Percentiles rank a stretch among this genome's conserved stretches.
These are phyloP conservation scores for Bombus waltoni DNA, from an alignment of 1,140 invertebrate genomes.

Conservation along the genomic window DNA sequence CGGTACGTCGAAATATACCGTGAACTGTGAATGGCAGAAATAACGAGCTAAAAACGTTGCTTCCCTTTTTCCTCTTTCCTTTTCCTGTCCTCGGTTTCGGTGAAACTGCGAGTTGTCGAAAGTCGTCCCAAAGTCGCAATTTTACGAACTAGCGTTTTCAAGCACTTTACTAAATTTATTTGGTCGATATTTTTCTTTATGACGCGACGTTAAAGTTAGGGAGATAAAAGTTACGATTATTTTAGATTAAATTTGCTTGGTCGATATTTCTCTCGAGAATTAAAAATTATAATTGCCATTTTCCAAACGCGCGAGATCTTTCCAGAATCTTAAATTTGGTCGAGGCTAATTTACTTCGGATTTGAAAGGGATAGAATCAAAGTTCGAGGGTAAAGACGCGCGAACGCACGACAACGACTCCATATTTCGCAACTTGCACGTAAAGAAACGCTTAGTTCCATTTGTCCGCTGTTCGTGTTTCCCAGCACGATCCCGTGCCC, in stretches of 20 bases:
- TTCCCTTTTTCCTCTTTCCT: not conserved
- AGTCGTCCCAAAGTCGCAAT: not conserved
- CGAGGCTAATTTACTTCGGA: no score
- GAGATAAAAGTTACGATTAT: no score
- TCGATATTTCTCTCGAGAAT: not conserved
- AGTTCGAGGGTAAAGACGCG: not conserved
- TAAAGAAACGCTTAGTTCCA: slow-evolving; percentile 17
- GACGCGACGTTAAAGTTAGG: not conserved
- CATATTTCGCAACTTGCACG: slow-evolving; percentile 30
- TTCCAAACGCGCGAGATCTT: no score
- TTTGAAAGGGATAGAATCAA: no score
- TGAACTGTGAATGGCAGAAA: not conserved
- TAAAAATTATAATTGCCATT: no score
- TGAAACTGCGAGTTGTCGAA: not conserved
- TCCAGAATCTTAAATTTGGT: no score
- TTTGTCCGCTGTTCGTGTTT: slow-evolving; percentile 45
- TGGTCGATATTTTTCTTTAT: not conserved
- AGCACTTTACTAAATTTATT: not conserved
- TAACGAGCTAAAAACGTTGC: not conserved
- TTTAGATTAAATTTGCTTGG: not conserved
- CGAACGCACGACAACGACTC: not conserved
- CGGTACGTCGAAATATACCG: not conserved
- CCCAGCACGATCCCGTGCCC: slow-evolving; percentile 16
- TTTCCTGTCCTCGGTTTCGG: no score
- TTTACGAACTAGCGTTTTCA: not conserved